Evolutionary conservation across 1,140 invertebrate genomes (phyloP).

Genomic region (Mycetomoellerius zeteki): DNA sequence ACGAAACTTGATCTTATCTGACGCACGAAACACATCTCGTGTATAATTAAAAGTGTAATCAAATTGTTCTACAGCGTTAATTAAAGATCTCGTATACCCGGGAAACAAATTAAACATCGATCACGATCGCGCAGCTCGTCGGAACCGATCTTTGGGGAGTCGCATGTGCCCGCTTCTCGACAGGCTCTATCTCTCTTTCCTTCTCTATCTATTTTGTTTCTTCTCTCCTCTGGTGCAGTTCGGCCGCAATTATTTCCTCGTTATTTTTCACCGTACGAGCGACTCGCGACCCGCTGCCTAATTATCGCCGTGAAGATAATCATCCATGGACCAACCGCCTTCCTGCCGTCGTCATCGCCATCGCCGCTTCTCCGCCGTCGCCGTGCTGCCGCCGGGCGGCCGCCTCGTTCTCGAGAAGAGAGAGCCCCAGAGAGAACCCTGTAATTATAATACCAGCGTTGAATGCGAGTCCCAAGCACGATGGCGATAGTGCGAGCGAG

Average conservation of each 20-base stretch:
- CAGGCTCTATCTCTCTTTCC: not conserved
- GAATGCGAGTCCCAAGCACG: constrained; percentile 72
- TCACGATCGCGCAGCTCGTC: constrained; percentile 48
- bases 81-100: constrained; percentile 40
- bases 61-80: constrained; percentile 51
- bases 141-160: constrained; percentile 5
- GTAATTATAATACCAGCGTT: constrained; percentile 84
- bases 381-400: constrained; percentile 4
- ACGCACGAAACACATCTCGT: not conserved
- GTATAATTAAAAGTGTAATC: constrained; percentile 56
- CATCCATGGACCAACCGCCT: constrained; percentile 69
- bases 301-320: constrained; percentile 86
- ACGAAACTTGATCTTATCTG: constrained; percentile 1
- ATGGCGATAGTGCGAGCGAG: constrained; percentile 51
- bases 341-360: not conserved
- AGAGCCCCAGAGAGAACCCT: constrained; percentile 76
- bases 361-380: not conserved
- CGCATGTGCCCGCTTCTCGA: constrained; percentile 25
- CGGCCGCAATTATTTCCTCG: constrained; percentile 85
- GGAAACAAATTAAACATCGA: constrained; percentile 60
- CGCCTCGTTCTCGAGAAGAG: constrained; percentile 38
- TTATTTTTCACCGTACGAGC: constrained; percentile 83
- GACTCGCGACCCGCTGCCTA: constrained; percentile 83
- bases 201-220: not conserved
- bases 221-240: not conserved